These are phyloP conservation scores for Tympanuchus pallidicinctus DNA, from an alignment of 2,113 vertebrate genomes.

Conservation along the genomic window DNA sequence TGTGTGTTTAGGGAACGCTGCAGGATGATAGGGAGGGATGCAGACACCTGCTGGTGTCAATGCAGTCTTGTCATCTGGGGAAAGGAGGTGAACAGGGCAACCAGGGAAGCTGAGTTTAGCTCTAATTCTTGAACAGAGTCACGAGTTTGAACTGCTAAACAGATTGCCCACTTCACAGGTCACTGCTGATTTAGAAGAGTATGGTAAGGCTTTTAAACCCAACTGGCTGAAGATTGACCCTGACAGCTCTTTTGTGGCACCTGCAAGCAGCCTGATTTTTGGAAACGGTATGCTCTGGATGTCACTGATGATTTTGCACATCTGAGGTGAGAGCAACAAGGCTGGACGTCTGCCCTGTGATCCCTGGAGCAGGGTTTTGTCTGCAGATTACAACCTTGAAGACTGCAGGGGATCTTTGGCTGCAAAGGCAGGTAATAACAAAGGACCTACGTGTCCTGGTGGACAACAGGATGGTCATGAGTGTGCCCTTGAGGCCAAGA, in stretches of 20 bases:
- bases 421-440: not conserved
- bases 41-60: not conserved
- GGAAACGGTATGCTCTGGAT: not conserved
- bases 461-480: no score
- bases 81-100: not conserved
- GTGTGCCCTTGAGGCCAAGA: no score
- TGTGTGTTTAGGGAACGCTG: not conserved
- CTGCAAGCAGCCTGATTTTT: not conserved
- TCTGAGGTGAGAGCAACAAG: not conserved
- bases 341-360: not conserved
- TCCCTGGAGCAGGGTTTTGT: not conserved
- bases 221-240: not conserved
- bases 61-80: not conserved
- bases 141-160: not conserved
- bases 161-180: not conserved
- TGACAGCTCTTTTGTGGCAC: not conserved
- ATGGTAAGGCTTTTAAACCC: not conserved
- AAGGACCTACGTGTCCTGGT: no score
- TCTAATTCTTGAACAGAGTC: not conserved
- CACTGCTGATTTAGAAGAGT: not conserved
- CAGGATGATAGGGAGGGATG: no score
- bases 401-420: not conserved
- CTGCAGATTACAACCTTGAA: not conserved
- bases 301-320: not conserved
- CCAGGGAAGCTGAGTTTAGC: not conserved